phyloP scores from a whole-genome alignment of 2,797 vertebrate species.

The Cephalopachus bancanus region DNA sequence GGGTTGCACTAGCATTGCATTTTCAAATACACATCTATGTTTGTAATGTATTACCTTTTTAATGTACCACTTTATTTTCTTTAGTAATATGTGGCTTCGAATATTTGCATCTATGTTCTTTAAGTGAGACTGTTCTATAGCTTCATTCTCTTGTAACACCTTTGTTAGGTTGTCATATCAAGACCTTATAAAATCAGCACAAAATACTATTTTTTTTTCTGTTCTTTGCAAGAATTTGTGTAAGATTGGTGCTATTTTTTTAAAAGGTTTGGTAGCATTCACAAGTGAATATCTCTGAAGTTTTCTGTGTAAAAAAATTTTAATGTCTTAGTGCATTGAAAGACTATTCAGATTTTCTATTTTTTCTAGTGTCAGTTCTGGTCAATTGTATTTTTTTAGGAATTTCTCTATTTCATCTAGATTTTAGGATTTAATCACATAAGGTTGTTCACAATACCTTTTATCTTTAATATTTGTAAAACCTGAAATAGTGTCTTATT shows the following conservation, averaged over 20 bases:
- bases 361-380: constrained; percentile 59
- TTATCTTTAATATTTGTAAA: not conserved
- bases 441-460: not conserved
- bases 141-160: not conserved
- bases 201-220: not conserved
- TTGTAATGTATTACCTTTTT: not conserved
- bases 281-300: not conserved
- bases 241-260: not conserved
- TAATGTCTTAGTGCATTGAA: not conserved
- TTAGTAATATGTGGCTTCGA: not conserved
- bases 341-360: constrained; percentile 39
- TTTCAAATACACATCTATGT: not conserved
- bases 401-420: not conserved
- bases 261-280: not conserved
- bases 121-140: not conserved
- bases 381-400: not conserved
- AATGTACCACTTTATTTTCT: not conserved
- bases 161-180: not conserved
- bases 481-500: not conserved
- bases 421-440: not conserved
- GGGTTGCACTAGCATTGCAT: not conserved
- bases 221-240: not conserved
- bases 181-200: not conserved
- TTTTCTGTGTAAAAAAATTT: not conserved
- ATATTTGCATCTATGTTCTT: not conserved